Conservation (phyloP, 1,140 invertebrate species). For the Fopius arisanus region DNA sequence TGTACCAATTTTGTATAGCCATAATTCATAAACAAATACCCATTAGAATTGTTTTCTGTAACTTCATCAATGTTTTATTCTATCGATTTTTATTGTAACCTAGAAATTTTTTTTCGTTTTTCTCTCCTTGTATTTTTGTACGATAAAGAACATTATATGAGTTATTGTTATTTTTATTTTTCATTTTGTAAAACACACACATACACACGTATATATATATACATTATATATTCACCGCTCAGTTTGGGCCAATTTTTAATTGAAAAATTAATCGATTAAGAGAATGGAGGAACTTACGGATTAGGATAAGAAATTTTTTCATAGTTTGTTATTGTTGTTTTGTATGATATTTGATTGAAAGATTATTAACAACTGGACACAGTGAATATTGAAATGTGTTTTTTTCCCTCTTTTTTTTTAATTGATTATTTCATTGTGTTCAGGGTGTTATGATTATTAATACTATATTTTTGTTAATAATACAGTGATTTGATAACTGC, state of each 20-base stretch:
- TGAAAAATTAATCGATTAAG: neutral
- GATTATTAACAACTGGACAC: neutral
- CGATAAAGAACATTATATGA: neutral
- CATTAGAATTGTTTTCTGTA: neutral
- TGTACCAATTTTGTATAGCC: constrained; percentile 14
- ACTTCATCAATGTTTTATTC: neutral
- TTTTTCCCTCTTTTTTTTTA: constrained; percentile 30
- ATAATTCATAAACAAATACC: neutral
- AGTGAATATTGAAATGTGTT: constrained; percentile 13
- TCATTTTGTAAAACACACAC: constrained; percentile 19
- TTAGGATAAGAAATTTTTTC: constrained; percentile 53
- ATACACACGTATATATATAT: constrained; percentile 12
- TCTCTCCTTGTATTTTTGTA: constrained; percentile 22
- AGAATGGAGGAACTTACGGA: neutral
- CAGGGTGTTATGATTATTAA: constrained; percentile 2
- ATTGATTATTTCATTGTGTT: neutral
- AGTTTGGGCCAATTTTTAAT: neutral
- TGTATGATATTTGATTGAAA: constrained; percentile 56
- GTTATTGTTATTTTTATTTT: constrained; percentile 22
- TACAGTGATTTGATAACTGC: constrained; percentile 58
- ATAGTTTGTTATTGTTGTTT: constrained; percentile 63
- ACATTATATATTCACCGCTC: neutral
- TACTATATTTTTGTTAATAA: constrained; percentile 60
- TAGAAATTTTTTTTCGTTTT: constrained; percentile 16
- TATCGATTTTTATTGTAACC: constrained; percentile 1